Base-by-base conservation (phyloP, 2,888 invertebrate species). In the Acronicta leporina region DNA sequence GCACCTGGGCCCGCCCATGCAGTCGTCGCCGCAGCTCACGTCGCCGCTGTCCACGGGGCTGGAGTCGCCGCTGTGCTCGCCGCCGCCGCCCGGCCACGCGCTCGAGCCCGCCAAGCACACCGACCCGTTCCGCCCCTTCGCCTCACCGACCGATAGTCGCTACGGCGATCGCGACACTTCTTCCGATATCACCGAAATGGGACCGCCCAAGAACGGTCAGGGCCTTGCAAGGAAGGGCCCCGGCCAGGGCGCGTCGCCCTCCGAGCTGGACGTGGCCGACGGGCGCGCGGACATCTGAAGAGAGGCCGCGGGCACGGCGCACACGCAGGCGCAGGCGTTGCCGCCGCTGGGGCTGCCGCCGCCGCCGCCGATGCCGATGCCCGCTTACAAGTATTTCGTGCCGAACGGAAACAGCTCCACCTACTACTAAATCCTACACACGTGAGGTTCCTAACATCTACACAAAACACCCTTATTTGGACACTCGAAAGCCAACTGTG, bases 101-200 rank as follows among this genome's bases (percentile, higher is more conserved):
- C 95, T 97, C 77, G 96, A 96, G 85, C 96, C 93, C 16, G 85
- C 91, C 72, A 95, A 90, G 81, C 95, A 86, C 71, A 85, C 81
- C 81, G 95, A 94, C 64, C 93, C 94, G 9, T 94, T 93, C 95
- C 95, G 92, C 91, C 96, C 82, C 83, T 96, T 86, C 92, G 95
- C 95, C 13, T 95, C 95, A 20, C 95, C 95, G 5, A 92, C 94
- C 41, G 94, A 95, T 65, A 92, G 95, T 90, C 94, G 97, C 94
- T 95, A 96, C 95, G 91, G 96, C 93, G 91, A 97, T 94, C 95
- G 96, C 87, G 95, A 96, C 86, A 85, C 95, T 42, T 77, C 85
- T 41, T 72, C 89, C 2, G 91, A 92, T 41, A 85, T 89, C 8
- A 90, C 88, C 25, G 92, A 92, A 16, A 94, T 93, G 92, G 92